Conservation (phyloP, 1,140 invertebrate genomes). For the Philaenus spumarius region DNA sequence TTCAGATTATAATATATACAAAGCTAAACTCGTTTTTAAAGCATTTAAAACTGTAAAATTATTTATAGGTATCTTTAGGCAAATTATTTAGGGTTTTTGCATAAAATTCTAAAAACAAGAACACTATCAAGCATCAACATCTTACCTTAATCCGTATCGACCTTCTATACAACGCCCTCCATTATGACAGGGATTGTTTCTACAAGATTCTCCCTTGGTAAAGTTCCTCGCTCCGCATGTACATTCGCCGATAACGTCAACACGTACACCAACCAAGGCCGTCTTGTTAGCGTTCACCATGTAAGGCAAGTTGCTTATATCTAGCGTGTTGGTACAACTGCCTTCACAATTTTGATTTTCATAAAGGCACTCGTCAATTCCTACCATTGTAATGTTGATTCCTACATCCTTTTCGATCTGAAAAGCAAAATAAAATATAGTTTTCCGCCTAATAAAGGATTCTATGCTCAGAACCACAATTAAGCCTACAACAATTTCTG, state of each 20-base stretch:
- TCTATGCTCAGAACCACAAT: too few relatives aligned
- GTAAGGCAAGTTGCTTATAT: constrained; percentile 82
- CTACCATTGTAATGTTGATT: constrained; percentile 95
- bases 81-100: too few relatives aligned
- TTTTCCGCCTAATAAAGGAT: too few relatives aligned
- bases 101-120: too few relatives aligned
- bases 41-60: too few relatives aligned
- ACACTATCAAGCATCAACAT: too few relatives aligned
- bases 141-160: constrained; percentile 70
- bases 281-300: constrained; percentile 97
- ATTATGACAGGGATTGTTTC: constrained; percentile 87
- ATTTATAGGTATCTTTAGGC: too few relatives aligned
- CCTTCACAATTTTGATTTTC: constrained; percentile 94
- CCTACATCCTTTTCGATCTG: constrained; percentile 87
- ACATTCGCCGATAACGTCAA: constrained; percentile 83
- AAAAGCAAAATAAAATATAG: not conserved
- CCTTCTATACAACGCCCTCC: constrained; percentile 89
- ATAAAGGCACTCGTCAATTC: constrained; percentile 94
- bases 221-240: constrained; percentile 89
- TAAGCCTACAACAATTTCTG: too few relatives aligned
- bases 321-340: constrained; percentile 87
- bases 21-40: too few relatives aligned
- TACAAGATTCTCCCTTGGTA: constrained; percentile 79
- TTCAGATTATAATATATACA: too few relatives aligned
- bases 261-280: constrained; percentile 84